phyloP scores from a whole-genome alignment of 2,113 vertebrate species.

The Sialia sialis region DNA sequence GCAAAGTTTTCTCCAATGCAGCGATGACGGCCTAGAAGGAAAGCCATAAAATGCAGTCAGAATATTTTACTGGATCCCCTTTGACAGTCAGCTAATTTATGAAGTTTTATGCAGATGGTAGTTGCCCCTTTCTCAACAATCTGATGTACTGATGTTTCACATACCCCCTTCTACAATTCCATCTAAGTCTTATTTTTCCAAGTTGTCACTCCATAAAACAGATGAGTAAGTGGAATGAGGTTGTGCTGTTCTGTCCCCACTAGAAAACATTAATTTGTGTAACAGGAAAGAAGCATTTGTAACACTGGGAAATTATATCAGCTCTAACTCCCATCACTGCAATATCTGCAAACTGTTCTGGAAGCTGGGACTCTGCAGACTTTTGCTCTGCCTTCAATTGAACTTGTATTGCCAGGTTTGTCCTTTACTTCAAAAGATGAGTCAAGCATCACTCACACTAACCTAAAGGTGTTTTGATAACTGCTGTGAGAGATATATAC shows the following conservation, averaged over 20 bases:
- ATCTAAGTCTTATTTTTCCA: neutral
- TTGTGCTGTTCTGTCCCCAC: neutral
- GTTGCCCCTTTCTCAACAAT: neutral
- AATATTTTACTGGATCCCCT: neutral
- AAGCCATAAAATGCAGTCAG: neutral
- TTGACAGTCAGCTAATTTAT: neutral
- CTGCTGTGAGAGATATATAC: neutral
- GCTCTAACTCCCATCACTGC: rapidly evolving
- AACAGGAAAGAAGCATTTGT: neutral
- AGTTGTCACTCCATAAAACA: neutral
- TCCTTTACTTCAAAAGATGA: neutral
- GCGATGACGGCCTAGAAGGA: conserved; percentile 87
- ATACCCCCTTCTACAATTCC: too few relatives aligned
- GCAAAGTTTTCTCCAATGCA: conserved; percentile 98
- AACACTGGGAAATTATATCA: neutral
- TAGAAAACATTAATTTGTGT: neutral
- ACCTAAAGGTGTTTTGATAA: neutral
- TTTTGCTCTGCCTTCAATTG: neutral
- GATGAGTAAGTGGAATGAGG: neutral
- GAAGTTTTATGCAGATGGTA: neutral
- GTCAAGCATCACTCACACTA: neutral
- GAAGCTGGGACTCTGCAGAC: neutral
- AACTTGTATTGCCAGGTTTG: neutral
- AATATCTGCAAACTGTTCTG: neutral
- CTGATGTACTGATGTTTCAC: neutral